Evolutionary conservation across 2,113 vertebrate genomes (phyloP).

Genomic region (Recurvirostra avosetta): DNA sequence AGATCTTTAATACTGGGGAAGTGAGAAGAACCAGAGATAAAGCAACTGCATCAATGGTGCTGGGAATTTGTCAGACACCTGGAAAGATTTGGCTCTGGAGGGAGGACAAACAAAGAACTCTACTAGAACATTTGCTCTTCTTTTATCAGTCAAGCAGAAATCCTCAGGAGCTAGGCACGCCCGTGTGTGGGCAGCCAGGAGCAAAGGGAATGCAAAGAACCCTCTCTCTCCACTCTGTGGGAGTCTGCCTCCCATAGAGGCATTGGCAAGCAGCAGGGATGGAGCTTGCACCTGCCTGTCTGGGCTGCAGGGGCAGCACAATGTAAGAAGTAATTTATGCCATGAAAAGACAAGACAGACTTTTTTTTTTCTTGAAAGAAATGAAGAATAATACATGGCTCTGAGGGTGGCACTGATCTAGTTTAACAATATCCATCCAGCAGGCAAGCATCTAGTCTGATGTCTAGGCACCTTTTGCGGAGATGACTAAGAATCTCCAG

Average conservation of each 20-base stretch:
- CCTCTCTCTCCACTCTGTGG: neutral
- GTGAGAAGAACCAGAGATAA: neutral
- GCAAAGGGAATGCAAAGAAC: neutral
- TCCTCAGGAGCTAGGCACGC: neutral
- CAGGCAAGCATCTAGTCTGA: neutral
- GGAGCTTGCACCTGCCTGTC: neutral
- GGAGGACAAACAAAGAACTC: neutral
- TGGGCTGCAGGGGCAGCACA: neutral
- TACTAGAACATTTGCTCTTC: neutral
- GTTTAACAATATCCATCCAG: neutral
- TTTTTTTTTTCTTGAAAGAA: neutral
- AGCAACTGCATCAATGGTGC: neutral
- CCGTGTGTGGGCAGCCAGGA: neutral
- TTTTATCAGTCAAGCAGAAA: neutral
- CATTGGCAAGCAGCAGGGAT: neutral
- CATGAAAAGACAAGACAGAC: neutral
- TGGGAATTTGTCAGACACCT: neutral
- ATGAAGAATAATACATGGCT: neutral
- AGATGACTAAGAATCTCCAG: neutral
- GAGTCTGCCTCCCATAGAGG: neutral
- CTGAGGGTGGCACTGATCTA: neutral
- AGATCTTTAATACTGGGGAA: neutral
- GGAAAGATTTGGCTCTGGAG: neutral
- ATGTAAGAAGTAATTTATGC: neutral
- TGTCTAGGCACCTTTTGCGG: neutral